A percentile compares a stretch with the other conserved stretches of the same genome.
These are phyloP conservation scores for Xyrichtys novacula DNA, from an alignment of 2,797 vertebrate species.

Conservation along the genomic window DNA sequence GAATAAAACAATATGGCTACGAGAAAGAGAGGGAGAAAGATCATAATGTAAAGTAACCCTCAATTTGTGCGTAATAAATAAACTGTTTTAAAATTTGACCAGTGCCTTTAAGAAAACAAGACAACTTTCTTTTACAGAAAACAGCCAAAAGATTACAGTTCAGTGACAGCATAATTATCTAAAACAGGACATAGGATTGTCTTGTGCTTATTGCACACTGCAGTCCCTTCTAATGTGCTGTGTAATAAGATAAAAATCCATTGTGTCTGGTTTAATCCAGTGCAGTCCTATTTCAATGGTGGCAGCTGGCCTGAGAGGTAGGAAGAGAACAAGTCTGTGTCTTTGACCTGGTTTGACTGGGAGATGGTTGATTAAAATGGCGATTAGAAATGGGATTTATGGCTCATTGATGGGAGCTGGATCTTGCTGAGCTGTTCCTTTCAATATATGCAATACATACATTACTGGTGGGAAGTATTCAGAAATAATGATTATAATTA, in stretches of 20 bases:
- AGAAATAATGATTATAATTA: too few species aligned
- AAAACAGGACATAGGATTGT: constrained; percentile 7
- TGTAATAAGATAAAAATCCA: constrained; percentile 45
- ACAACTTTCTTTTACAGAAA: neutral
- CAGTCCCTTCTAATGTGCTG: constrained; percentile 24
- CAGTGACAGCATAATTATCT: neutral
- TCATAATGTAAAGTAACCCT: too few species aligned
- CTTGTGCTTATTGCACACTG: constrained; percentile 2
- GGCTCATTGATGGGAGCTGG: too few species aligned
- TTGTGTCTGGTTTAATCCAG: constrained; percentile 49
- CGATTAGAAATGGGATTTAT: too few species aligned
- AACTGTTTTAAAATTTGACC: neutral
- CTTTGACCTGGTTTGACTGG: constrained; percentile 72
- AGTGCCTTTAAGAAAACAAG: neutral
- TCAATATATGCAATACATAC: too few species aligned
- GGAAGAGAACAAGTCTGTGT: constrained; percentile 55
- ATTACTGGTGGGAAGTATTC: too few species aligned
- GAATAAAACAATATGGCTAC: constrained; percentile 31
- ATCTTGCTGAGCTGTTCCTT: too few species aligned
- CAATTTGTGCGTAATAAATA: too few species aligned
- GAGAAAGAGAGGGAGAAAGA: constrained; percentile 36
- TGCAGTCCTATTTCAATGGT: constrained; percentile 48
- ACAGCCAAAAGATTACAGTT: neutral
- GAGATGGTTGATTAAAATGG: constrained; percentile 60
- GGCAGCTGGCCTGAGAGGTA: constrained; percentile 63